Base-by-base conservation (phyloP, 2,888 invertebrate species). In the Abrostola tripartita region DNA sequence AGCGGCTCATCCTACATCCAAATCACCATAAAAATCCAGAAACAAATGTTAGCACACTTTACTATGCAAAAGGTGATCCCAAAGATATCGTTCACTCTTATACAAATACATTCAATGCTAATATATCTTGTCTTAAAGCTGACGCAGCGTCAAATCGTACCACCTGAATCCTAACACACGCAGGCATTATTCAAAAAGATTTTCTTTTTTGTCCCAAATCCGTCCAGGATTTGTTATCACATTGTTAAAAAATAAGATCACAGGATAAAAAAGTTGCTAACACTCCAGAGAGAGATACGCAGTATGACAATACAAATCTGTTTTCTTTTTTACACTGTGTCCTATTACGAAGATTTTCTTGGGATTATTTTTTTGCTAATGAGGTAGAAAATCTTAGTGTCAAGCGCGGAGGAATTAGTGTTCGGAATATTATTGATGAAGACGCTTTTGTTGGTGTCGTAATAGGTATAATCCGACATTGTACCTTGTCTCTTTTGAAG, bases 11-110 rank as follows among this genome's bases (percentile, higher is more conserved):
- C 66, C 61, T 55, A 40, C 65, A 70, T 61, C 71, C 55, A 59
- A 69, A 76, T 78, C 69, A 65, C 54, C 61, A 72, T 72, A 78
- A 75, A 77, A 78, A 74, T 73, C 59, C 74, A 51, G 61, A 61
- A 73, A 74, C 74, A 74, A 76, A 75, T 52, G 75, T 60, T 59
- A 56, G 61, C 51, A 64, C 35, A 62, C 60, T 76, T 74, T 51
- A n/a, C 37, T 62, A 68, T 64, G 55, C 75, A 74, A 77, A 76
- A 68, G 76, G 75, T 61, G 60, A 55, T 57, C 37, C 42, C 55
- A 58, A 42, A 62, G 65, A 75, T 78, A 67, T 78, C 61, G 57
- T 61, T 52, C 60, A 62, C 62, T 55, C 61, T 54, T 60, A 62
- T 65, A 74, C 52, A 76, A 64, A 77, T 71, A 74, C 51, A 64